phyloP scores from a whole-genome alignment of 2,888 invertebrate species.

The Perithous albicinctus region DNA sequence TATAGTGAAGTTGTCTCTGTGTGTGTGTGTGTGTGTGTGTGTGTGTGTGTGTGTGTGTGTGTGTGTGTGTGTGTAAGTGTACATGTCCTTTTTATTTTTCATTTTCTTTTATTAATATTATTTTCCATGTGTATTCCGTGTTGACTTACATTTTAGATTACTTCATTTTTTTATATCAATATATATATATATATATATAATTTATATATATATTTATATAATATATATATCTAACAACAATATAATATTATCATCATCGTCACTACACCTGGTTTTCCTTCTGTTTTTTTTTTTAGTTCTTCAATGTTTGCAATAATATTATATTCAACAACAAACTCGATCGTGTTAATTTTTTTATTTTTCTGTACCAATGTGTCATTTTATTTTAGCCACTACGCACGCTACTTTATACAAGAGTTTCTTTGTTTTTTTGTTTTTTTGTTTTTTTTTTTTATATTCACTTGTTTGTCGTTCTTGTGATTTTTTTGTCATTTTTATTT shows the following conservation, averaged over 20 bases:
- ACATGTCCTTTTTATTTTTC: conserved; percentile 39
- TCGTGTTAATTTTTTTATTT: too few species aligned
- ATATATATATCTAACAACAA: conserved; percentile 84
- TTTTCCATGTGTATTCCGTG: conserved; percentile 58
- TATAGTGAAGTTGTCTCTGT: conserved; percentile 23
- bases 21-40: conserved; percentile 47
- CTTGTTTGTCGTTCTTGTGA: conserved; percentile 57
- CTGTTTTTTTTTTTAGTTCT: conserved; percentile 62
- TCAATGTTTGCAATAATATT: conserved; percentile 79
- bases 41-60: conserved; percentile 9
- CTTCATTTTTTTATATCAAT: conserved; percentile 80
- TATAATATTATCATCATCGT: conserved; percentile 82
- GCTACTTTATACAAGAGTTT: conserved; percentile 77
- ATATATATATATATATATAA: conserved; percentile 70
- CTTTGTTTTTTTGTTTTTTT: conserved; percentile 62
- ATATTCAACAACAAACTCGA: conserved; percentile 82
- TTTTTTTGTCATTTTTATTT: conserved; percentile 38
- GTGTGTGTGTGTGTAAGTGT: conserved; percentile 5
- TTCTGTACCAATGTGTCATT: conserved; percentile 51
- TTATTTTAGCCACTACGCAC: conserved; percentile 73
- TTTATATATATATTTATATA: conserved; percentile 70
- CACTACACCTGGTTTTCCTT: conserved; percentile 66
- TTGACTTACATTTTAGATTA: conserved; percentile 66
- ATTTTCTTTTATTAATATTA: conserved; percentile 53
- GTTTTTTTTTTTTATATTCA: conserved; percentile 44